These are phyloP conservation scores for Drosophila navojoa DNA, from an alignment of 1,140 invertebrate genomes.

Conservation along the genomic window DNA sequence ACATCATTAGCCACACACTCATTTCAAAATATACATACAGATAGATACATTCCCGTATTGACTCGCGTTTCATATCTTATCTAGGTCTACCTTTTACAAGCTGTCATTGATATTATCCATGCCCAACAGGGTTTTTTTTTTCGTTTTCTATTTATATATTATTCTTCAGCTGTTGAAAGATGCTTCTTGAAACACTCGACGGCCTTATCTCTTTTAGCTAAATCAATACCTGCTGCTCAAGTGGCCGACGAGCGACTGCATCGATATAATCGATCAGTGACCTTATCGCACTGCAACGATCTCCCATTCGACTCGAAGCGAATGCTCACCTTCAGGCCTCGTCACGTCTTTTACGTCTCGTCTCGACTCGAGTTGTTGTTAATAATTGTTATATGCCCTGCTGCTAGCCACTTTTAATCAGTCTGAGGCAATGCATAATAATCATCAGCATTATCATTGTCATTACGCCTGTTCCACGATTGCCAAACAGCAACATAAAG, in stretches of 20 bases:
- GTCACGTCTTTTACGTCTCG: conserved; percentile 5
- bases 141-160: conserved; percentile 6
- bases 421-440: conserved; percentile 62
- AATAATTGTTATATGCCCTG: conserved; percentile 15
- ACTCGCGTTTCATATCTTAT: conserved; percentile 16
- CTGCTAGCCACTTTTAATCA: conserved; percentile 61
- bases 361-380: background rate
- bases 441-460: conserved; percentile 52
- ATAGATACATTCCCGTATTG: background rate
- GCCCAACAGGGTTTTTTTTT: background rate
- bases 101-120: conserved; percentile 39
- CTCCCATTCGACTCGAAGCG: background rate
- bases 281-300: conserved; percentile 33
- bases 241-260: background rate
- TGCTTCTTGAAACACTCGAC: conserved; percentile 21
- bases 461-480: conserved; percentile 20
- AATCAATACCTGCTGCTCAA: conserved; percentile 31
- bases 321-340: conserved; percentile 18
- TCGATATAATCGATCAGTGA: conserved; percentile 38
- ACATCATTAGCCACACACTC: too few species aligned
- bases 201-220: conserved; percentile 12
- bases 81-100: conserved; percentile 22
- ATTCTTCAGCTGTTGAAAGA: conserved; percentile 20
- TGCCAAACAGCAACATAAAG: conserved; percentile 59
- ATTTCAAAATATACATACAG: background rate